These are phyloP conservation scores for Unio pictorum DNA, from an alignment of 2,888 invertebrate species.

Conservation along the genomic window DNA sequence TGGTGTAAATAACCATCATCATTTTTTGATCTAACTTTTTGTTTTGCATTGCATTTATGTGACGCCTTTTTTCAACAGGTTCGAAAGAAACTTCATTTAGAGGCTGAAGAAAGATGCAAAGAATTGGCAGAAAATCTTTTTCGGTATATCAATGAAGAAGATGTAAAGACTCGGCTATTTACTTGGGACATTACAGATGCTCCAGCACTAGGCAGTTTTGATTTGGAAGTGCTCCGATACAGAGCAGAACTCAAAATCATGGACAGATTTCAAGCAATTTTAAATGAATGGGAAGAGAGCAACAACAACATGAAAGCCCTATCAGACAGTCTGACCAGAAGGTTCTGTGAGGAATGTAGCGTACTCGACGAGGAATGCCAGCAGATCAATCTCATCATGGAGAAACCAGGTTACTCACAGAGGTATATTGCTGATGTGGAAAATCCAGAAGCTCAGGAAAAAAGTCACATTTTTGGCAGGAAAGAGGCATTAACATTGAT, in stretches of 20 bases:
- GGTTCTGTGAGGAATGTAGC: slow-evolving; percentile 30
- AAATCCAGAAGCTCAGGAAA: neutral
- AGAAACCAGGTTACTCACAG: slow-evolving; percentile 12
- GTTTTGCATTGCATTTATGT: too few species aligned
- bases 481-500: slow-evolving; percentile 38
- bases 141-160: slow-evolving; percentile 20
- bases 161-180: slow-evolving; percentile 11
- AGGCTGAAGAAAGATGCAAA: slow-evolving; percentile 23
- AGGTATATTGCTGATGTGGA: neutral
- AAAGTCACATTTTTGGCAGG: slow-evolving; percentile 23
- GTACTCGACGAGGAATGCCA: slow-evolving; percentile 30
- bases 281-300: slow-evolving; percentile 31
- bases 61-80: slow-evolving; percentile 10
- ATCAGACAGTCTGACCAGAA: slow-evolving; percentile 20
- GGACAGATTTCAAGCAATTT: slow-evolving; percentile 19
- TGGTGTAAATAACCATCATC: too few species aligned
- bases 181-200: slow-evolving; percentile 21
- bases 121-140: slow-evolving; percentile 17
- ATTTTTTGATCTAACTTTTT: too few species aligned
- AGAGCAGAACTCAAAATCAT: slow-evolving; percentile 27
- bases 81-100: slow-evolving; percentile 9
- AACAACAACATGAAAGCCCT: slow-evolving; percentile 13
- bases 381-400: slow-evolving; percentile 29
- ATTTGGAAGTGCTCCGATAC: slow-evolving; percentile 37
- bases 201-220: slow-evolving; percentile 21